phyloP scores from a whole-genome alignment of 2,888 invertebrate genomes.

The Sphinx pinastri region DNA sequence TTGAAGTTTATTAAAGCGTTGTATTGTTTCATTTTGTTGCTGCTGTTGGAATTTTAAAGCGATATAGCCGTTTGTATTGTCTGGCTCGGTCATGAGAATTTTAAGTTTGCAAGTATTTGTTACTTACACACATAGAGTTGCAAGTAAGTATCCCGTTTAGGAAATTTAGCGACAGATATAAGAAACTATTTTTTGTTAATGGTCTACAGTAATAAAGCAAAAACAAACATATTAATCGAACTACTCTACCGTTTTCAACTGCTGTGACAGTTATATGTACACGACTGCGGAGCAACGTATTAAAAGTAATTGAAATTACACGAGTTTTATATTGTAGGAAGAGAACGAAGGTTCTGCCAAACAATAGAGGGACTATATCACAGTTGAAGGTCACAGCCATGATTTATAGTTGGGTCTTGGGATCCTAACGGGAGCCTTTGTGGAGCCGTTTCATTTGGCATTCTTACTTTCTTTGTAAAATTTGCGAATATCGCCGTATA shows the following conservation, averaged over 20 bases:
- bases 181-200: no score
- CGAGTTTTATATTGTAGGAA: slow-evolving; percentile 5
- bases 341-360: neutral
- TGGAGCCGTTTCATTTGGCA: slow-evolving; percentile 20
- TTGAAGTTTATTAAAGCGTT: slow-evolving; percentile 21
- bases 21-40: neutral
- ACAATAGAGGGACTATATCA: slow-evolving; percentile 13
- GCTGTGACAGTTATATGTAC: no score
- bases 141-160: neutral
- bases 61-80: neutral
- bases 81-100: neutral
- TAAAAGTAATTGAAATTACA: slow-evolving; percentile 5
- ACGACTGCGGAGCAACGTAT: no score
- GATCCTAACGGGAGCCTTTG: slow-evolving; percentile 10
- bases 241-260: neutral
- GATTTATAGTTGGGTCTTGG: slow-evolving; percentile 19
- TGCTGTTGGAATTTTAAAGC: neutral
- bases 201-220: no score
- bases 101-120: neutral
- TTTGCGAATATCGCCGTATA: slow-evolving; percentile 17
- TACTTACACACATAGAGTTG: neutral
- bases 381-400: slow-evolving; percentile 17
- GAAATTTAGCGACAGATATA: no score
- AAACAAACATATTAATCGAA: no score
- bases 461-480: slow-evolving; percentile 24